These are phyloP conservation scores for Rhingia rostrata DNA, from an alignment of 2,888 invertebrate genomes.

Conservation along the genomic window DNA sequence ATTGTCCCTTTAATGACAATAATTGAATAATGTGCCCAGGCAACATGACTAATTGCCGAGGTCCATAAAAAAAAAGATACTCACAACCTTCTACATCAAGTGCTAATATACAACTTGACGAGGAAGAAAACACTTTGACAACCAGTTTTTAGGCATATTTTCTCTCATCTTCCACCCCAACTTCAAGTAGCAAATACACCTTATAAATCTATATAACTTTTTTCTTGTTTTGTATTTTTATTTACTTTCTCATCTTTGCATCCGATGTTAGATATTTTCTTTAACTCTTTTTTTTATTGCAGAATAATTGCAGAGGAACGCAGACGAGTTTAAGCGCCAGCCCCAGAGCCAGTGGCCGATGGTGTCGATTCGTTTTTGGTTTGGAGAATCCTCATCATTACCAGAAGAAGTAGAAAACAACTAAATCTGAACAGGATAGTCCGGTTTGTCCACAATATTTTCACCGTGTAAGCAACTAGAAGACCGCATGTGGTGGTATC, in stretches of 20 bases:
- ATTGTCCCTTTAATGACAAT: too few relatives aligned
- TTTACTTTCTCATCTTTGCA: constrained; percentile 42
- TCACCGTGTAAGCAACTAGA: constrained; percentile 26
- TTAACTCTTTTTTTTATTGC: constrained; percentile 10
- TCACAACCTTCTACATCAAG: too few relatives aligned
- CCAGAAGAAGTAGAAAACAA: constrained; percentile 10
- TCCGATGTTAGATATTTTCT: constrained; percentile 1
- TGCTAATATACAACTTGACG: background rate
- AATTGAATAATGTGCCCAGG: too few relatives aligned
- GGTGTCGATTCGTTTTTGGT: constrained; percentile 14
- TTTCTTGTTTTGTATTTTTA: background rate
- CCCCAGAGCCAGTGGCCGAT: background rate
- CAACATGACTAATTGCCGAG: too few relatives aligned
- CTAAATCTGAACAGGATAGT: constrained; percentile 57
- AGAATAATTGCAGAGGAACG: constrained; percentile 43
- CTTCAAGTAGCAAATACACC: background rate
- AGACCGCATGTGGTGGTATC: constrained; percentile 15
- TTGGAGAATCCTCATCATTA: constrained; percentile 19
- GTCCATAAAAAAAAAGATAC: too few relatives aligned
- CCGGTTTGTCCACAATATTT: constrained; percentile 60
- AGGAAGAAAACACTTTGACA: constrained; percentile 1
- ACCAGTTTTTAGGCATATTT: constrained; percentile 19
- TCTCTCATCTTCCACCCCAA: background rate
- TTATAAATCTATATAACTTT: background rate
- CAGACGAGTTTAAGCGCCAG: constrained; percentile 26